Percentiles rank a stretch among this genome's conserved stretches.
These are phyloP conservation scores for Chorisops tibialis DNA, from an alignment of 2,888 invertebrate species.

Conservation along the genomic window DNA sequence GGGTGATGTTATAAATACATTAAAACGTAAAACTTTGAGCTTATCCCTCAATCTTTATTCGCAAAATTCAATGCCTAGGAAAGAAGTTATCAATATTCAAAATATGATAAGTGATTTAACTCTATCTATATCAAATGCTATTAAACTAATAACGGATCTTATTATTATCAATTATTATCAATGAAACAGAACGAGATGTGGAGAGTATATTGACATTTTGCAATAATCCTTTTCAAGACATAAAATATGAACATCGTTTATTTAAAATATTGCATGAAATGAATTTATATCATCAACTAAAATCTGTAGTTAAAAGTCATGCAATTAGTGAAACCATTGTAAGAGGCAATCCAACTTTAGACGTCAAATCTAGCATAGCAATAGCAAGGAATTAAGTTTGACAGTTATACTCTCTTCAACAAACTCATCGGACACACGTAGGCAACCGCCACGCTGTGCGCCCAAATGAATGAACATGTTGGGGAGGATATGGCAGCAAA, in stretches of 20 bases:
- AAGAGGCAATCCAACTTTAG: constrained; percentile 5
- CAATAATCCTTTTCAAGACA: constrained; percentile 27
- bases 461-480: no score
- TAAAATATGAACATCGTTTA: constrained; percentile 26
- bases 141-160: neutral
- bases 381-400: constrained; percentile 22
- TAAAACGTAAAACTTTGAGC: neutral
- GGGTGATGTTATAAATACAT: neutral
- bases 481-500: no score
- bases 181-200: neutral
- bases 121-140: neutral
- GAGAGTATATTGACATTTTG: constrained; percentile 13
- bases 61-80: neutral
- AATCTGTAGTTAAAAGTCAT: neutral
- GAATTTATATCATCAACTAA: constrained; percentile 19
- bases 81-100: neutral
- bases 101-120: neutral
- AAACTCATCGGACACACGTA: no score
- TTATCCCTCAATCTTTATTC: neutral
- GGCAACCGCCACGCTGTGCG: constrained; percentile 25
- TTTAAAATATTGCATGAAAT: constrained; percentile 26
- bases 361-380: constrained; percentile 3
- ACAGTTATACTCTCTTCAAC: constrained; percentile 27
- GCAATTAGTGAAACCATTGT: neutral
- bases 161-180: neutral